phyloP scores from a whole-genome alignment of 1,140 invertebrate species.

The Rhysida immarginata region DNA sequence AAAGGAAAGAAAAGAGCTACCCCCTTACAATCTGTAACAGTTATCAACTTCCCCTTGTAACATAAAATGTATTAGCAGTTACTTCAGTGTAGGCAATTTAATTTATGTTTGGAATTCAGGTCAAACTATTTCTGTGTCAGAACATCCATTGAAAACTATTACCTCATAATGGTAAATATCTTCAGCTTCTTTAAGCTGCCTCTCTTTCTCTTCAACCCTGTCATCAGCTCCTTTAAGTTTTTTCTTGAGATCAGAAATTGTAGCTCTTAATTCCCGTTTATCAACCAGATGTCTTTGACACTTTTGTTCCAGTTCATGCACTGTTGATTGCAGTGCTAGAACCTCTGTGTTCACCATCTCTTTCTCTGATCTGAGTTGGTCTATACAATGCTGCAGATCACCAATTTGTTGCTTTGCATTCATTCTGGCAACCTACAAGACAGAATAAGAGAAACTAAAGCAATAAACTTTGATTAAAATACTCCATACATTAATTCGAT shows the following conservation, averaged over 20 bases:
- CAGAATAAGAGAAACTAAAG: no score
- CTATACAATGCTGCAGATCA: conserved; percentile 59
- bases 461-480: no score
- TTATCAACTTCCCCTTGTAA: no score
- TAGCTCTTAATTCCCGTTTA: conserved; percentile 48
- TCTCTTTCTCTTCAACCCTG: conserved; percentile 37
- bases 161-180: conserved; percentile 31
- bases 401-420: conserved; percentile 63
- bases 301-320: conserved; percentile 50
- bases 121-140: no score
- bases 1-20: no score
- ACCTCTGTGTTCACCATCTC: conserved; percentile 48
- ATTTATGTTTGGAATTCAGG: no score
- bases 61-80: no score
- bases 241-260: conserved; percentile 47
- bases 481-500: no score
- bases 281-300: conserved; percentile 59
- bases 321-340: conserved; percentile 51
- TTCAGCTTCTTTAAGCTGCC: conserved; percentile 41
- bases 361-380: conserved; percentile 54
- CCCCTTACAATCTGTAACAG: no score
- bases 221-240: conserved; percentile 43
- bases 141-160: background rate
- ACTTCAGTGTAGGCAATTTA: no score
- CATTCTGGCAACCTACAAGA: conserved; percentile 45